phyloP scores from a whole-genome alignment of 1,140 invertebrate genomes.

The Dreissena rostriformis region DNA sequence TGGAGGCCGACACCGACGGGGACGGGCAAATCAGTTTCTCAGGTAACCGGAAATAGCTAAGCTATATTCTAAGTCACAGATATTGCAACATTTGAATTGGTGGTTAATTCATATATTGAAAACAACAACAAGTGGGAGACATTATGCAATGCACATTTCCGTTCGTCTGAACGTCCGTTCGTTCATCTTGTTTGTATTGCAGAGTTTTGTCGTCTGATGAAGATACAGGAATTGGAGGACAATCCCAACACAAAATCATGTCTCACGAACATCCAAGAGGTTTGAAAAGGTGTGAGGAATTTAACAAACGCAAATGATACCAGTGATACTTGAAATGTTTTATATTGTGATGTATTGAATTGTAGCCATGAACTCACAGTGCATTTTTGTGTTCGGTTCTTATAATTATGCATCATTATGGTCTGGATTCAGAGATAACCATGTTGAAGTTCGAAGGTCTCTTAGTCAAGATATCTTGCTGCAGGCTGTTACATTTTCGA shows the following conservation, averaged over 20 bases:
- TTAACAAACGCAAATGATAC: neutral
- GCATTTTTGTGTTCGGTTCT: neutral
- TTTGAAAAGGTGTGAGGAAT: too few species aligned
- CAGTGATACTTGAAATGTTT: neutral
- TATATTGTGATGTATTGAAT: neutral
- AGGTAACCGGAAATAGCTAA: slow-evolving; percentile 56
- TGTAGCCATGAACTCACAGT: neutral
- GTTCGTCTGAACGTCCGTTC: too few species aligned
- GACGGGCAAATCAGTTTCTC: slow-evolving; percentile 82
- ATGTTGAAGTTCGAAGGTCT: too few species aligned
- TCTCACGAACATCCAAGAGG: too few species aligned
- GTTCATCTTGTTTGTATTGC: slow-evolving; percentile 26
- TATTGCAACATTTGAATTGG: neutral
- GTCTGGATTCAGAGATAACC: too few species aligned
- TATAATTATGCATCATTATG: neutral
- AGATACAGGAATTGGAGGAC: slow-evolving; percentile 10
- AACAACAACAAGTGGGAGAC: neutral
- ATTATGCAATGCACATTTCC: neutral
- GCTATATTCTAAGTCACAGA: neutral
- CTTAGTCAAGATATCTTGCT: too few species aligned
- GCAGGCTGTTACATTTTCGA: too few species aligned
- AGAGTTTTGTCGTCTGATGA: slow-evolving; percentile 44
- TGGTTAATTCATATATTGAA: neutral
- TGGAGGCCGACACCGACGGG: slow-evolving; percentile 93
- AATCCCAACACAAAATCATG: neutral